phyloP scores from a whole-genome alignment of 2,113 vertebrate species.

The Elaphurus davidianus region DNA sequence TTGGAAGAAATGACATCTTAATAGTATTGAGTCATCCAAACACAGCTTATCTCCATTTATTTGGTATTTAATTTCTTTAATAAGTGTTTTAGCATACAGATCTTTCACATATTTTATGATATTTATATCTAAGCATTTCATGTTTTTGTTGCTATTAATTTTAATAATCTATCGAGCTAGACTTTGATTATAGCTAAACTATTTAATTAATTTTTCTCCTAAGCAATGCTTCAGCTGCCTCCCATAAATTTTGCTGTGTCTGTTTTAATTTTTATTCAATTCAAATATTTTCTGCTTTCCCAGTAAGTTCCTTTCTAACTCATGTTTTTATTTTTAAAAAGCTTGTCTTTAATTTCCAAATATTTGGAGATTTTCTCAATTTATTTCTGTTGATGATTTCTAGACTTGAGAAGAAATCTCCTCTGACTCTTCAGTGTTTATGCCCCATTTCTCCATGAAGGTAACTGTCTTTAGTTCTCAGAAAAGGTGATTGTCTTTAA shows the following conservation, averaged over 20 bases:
- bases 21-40: not conserved
- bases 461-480: not conserved
- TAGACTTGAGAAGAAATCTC: not conserved
- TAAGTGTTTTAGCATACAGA: not conserved
- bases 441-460: not conserved
- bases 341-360: not conserved
- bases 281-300: not conserved
- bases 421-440: not conserved
- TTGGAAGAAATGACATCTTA: not conserved
- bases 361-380: not conserved
- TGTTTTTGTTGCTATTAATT: not conserved
- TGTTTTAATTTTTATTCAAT: not conserved
- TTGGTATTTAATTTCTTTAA: not conserved
- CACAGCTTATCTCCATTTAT: not conserved
- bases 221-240: not conserved
- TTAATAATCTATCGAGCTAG: not conserved
- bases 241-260: not conserved
- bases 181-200: not conserved
- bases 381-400: not conserved
- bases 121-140: not conserved
- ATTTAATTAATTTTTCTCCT: not conserved
- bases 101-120: not conserved
- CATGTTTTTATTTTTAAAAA: not conserved
- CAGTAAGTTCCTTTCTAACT: not conserved
- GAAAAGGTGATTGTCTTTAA: not conserved